Percentiles rank a stretch among this genome's conserved stretches.
phyloP scores from a whole-genome alignment of 2,888 invertebrate genomes.

The Apoderus coryli region DNA sequence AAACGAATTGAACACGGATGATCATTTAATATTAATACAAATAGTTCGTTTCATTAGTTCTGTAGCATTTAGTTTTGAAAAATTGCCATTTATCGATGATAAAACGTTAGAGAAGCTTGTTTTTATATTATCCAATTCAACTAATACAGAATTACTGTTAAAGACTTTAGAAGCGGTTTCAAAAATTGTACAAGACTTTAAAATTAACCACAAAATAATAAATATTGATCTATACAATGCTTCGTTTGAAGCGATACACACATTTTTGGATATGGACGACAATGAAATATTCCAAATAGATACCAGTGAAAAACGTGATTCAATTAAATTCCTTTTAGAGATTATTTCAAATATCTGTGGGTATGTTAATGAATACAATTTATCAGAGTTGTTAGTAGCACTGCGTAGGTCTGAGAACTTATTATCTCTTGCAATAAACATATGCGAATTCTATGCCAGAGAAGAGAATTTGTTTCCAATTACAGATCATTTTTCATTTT shows the following conservation, averaged over 20 bases:
- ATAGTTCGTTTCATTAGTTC: slow-evolving; percentile 51
- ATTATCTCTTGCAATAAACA: slow-evolving; percentile 16
- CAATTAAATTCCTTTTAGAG: slow-evolving; percentile 21
- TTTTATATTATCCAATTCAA: slow-evolving; percentile 62
- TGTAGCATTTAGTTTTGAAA: slow-evolving; percentile 32
- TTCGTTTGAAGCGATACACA: too few species aligned
- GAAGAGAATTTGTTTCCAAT: slow-evolving; percentile 24
- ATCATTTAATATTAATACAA: slow-evolving; percentile 59
- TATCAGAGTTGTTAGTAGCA: slow-evolving; percentile 14
- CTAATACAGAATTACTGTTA: slow-evolving; percentile 43
- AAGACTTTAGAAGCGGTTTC: slow-evolving; percentile 42
- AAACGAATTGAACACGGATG: slow-evolving; percentile 43
- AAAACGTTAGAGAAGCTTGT: slow-evolving; percentile 43
- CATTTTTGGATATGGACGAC: slow-evolving; percentile 19
- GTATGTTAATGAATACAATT: slow-evolving; percentile 16
- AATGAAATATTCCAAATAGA: slow-evolving; percentile 20
- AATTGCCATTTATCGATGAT: slow-evolving; percentile 34
- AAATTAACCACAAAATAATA: slow-evolving; percentile 18
- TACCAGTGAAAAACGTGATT: slow-evolving; percentile 18
- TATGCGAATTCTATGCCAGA: slow-evolving; percentile 19
- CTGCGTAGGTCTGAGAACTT: slow-evolving; percentile 16
- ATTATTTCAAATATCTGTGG: slow-evolving; percentile 23
- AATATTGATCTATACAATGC: slow-evolving; percentile 16
- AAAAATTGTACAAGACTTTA: slow-evolving; percentile 22
- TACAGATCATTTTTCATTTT: slow-evolving; percentile 21